Conservation (phyloP, 2,888 invertebrate species). For the Argyresthia goedartella region DNA sequence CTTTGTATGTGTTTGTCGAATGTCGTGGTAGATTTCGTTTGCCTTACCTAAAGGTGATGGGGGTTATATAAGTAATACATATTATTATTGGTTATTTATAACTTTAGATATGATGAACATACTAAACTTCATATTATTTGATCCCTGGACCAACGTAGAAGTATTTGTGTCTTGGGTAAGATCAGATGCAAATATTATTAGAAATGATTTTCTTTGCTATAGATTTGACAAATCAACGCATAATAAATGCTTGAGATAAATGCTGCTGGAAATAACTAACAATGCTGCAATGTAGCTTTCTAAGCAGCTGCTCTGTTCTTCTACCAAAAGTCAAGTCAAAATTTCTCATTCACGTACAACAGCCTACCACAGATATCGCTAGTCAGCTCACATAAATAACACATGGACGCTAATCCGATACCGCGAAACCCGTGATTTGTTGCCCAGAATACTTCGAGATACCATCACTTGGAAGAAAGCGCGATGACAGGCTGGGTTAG, state of each 20-base stretch:
- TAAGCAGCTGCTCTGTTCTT: too few species aligned
- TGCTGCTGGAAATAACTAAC: too few species aligned
- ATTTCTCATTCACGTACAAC: background rate
- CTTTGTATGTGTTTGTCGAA: background rate
- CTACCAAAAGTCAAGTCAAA: background rate
- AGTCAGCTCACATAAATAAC: constrained; percentile 59
- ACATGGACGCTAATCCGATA: constrained; percentile 49
- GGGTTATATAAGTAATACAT: background rate
- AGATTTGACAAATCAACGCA: background rate
- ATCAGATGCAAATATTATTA: too few species aligned
- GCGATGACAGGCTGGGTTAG: background rate
- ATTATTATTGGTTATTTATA: background rate
- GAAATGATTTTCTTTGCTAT: background rate
- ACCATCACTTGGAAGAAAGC: background rate
- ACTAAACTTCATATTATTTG: background rate
- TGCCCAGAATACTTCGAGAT: constrained; percentile 16
- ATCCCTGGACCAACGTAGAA: background rate
- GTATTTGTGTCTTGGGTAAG: too few species aligned
- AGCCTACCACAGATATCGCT: constrained; percentile 12
- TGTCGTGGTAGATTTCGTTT: background rate
- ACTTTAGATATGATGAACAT: background rate
- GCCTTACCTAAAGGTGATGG: too few species aligned
- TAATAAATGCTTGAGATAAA: too few species aligned
- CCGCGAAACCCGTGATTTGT: constrained; percentile 43
- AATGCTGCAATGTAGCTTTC: background rate